Evolutionary conservation across 2,113 vertebrate genomes (phyloP).

Genomic region (Eudyptes chrysolophus): DNA sequence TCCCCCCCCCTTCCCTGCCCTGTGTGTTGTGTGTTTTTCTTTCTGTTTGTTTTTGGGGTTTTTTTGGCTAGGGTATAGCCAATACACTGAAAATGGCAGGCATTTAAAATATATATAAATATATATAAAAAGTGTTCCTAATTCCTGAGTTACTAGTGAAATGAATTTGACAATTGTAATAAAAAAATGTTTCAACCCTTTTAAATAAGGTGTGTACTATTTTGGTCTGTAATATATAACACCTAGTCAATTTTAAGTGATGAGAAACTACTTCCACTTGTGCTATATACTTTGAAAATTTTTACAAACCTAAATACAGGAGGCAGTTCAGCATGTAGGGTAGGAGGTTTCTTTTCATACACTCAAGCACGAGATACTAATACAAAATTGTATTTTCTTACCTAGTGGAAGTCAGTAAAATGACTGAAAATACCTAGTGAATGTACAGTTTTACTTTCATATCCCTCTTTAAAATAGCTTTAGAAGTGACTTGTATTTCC

Average conservation of each 20-base stretch:
- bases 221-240: conserved; percentile 76
- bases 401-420: conserved; percentile 73
- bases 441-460: conserved; percentile 76
- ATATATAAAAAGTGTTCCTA: conserved; percentile 56
- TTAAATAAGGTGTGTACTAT: conserved; percentile 80
- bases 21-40: conserved; percentile 27
- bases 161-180: conserved; percentile 80
- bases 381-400: conserved; percentile 82
- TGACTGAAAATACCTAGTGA: conserved; percentile 73
- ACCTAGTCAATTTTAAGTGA: conserved; percentile 48
- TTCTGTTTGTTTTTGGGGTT: neutral
- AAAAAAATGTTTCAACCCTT: conserved; percentile 72
- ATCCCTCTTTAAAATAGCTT: conserved; percentile 66
- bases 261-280: conserved; percentile 63
- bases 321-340: conserved; percentile 53
- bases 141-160: conserved; percentile 79
- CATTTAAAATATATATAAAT: conserved; percentile 69
- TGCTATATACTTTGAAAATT: conserved; percentile 62
- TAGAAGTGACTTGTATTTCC: conserved; percentile 71
- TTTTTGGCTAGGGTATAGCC: neutral
- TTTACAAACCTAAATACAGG: conserved; percentile 64
- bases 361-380: conserved; percentile 74
- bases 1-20: neutral
- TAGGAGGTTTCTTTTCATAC: conserved; percentile 68
- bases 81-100: conserved; percentile 79